Percentiles rank a stretch among this genome's conserved stretches.
Evolutionary conservation across 37 sponge, comb jelly and placozoan genomes (phyloP).

Genomic region (Sycon ciliatum): DNA sequence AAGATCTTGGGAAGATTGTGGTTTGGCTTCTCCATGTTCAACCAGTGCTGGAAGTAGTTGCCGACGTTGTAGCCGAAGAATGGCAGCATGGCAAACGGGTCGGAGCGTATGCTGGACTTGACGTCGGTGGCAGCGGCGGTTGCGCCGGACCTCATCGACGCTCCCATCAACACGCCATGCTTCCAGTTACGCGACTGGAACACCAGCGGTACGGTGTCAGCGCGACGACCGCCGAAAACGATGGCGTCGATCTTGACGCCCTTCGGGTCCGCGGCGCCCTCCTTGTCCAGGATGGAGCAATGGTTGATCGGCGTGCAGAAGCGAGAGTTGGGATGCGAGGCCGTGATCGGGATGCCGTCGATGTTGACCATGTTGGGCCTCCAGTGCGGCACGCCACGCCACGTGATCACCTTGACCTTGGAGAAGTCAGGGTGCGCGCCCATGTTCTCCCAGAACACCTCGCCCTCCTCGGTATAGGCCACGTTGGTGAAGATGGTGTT

Average conservation of each 20-base stretch:
- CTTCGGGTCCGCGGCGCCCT: slow-evolving; percentile 66
- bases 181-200: slow-evolving; percentile 79
- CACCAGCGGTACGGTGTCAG: slow-evolving; percentile 79
- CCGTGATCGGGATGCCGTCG: slow-evolving; percentile 22
- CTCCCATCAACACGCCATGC: slow-evolving; percentile 89
- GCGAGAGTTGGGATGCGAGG: slow-evolving; percentile 87
- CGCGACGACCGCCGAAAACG: slow-evolving; percentile 89
- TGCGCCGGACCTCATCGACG: slow-evolving; percentile 82
- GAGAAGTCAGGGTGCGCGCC: slow-evolving; percentile 31
- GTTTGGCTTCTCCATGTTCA: slow-evolving; percentile 46
- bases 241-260: slow-evolving; percentile 98
- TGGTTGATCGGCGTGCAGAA: slow-evolving; percentile 81
- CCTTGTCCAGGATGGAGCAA: slow-evolving; percentile 66
- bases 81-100: slow-evolving; percentile 97
- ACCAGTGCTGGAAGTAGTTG: slow-evolving; percentile 86
- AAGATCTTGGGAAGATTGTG: slow-evolving; percentile 84
- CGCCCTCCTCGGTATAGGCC: slow-evolving; percentile 80
- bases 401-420: slow-evolving; percentile 51
- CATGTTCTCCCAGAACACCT: slow-evolving; percentile 88
- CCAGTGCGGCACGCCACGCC: slow-evolving; percentile 50
- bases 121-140: slow-evolving; percentile 77
- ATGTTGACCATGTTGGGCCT: no score
- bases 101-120: slow-evolving; percentile 42
- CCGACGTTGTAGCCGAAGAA: slow-evolving; percentile 97
- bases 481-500: slow-evolving; percentile 95